Evolutionary conservation across 2,113 vertebrate genomes (phyloP), one percentile per base, ranked within the genome.

Genomic region (Clupea harengus): DNA sequence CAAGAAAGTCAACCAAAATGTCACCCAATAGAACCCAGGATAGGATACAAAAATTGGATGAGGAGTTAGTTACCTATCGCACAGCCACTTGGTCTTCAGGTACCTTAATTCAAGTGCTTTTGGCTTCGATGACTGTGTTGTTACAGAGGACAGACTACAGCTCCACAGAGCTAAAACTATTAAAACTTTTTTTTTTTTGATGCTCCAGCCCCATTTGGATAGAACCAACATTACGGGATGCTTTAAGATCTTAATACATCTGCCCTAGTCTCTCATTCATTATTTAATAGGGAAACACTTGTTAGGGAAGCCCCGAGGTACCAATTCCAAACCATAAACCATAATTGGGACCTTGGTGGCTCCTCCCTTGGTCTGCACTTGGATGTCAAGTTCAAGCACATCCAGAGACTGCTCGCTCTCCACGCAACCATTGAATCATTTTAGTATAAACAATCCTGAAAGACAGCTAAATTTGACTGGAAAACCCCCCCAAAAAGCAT

Each of bases 381-480:
- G 64, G 15, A 72, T 32, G 25, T 8, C 64, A 72, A 25, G 25
- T 32, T 72, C 25, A 32, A 32, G 64, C 64, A 72, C 28, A 32
- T 15, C n/a, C n/a, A 72, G 64, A 72, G 25, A 25, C 8, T 28
- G 64, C 25, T 2, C 4, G n/a, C 25, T 72, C 32, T 72, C 64
- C 22, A 54, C 25, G 8, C 54, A 25, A 54, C 25, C 54, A 18
- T 25, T 39, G 39, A 20, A 57, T 9, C 39, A 18, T 39, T 50
- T 18, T 20, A 83, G 50, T 1, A 54, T 6, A 83, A 57, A 72
- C 64, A 25, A 32, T 32, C 4, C 54, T 10, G 64, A 72, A 72
- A 72, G 64, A 72, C 64, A 28, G 64, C 25, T 72, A 72, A 72
- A 72, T 64, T 64, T 72, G n/a, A 72, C n/a, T 32, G 64, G 64